phyloP scores from a whole-genome alignment of 2,113 vertebrate species.

The Neogobius melanostomus region DNA sequence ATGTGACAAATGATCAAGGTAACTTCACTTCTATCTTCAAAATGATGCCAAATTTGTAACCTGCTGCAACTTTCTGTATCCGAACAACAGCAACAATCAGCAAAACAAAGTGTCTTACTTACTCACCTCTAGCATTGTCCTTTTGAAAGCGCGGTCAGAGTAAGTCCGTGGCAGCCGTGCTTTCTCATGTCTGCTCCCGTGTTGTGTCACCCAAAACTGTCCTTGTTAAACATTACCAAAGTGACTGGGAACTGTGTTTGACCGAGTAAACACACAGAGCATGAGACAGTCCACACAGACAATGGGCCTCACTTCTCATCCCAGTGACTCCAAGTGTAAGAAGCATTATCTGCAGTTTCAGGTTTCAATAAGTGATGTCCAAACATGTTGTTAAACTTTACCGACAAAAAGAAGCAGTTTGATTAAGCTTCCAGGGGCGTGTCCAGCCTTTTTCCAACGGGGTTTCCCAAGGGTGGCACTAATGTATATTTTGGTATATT shows the following conservation, averaged over 20 bases:
- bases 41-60: background rate
- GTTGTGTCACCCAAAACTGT: constrained; percentile 46
- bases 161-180: constrained; percentile 13
- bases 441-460: too few relatives aligned
- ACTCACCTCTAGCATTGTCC: constrained; percentile 58
- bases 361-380: background rate
- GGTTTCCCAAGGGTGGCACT: too few relatives aligned
- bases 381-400: too few relatives aligned
- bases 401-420: too few relatives aligned
- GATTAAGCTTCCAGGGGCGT: too few relatives aligned
- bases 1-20: too few relatives aligned
- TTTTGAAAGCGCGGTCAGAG: constrained; percentile 9
- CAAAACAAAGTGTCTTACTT: constrained; percentile 10
- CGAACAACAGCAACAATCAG: background rate
- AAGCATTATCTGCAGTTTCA: background rate
- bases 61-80: background rate
- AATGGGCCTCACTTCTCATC: constrained; percentile 9
- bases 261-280: constrained; percentile 33
- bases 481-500: too few relatives aligned
- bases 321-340: background rate
- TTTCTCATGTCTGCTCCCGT: constrained; percentile 9
- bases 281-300: constrained; percentile 53
- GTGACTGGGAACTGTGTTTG: constrained; percentile 57
- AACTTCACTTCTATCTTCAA: too few relatives aligned
- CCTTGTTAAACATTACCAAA: constrained; percentile 72